Evolutionary conservation across 2,113 vertebrate genomes (phyloP).

Genomic region (Hippocampus zosterae): DNA sequence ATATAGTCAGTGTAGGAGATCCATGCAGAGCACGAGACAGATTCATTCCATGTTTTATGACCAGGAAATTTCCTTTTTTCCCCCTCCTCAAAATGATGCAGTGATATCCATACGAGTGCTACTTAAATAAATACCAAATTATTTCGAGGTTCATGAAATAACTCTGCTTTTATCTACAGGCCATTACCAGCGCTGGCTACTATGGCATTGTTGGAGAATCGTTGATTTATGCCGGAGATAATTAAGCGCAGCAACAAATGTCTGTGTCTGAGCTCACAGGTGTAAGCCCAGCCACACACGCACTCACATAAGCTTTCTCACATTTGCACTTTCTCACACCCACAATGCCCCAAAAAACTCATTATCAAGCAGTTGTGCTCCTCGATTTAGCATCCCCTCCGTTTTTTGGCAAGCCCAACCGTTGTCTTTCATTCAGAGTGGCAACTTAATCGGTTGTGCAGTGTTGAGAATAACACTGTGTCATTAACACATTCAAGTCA

Average conservation of each 20-base stretch:
- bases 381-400: constrained; percentile 43
- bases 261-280: constrained; percentile 36
- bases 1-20: too few species aligned
- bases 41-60: constrained; percentile 44
- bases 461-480: constrained; percentile 30
- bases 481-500: constrained; percentile 12
- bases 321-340: constrained; percentile 44
- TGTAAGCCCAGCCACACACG: constrained; percentile 37
- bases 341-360: neutral
- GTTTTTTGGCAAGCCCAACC: constrained; percentile 50
- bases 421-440: constrained; percentile 41
- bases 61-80: constrained; percentile 43
- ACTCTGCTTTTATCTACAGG: constrained; percentile 32
- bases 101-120: constrained; percentile 60
- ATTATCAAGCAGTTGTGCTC: neutral
- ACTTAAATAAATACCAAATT: constrained; percentile 67
- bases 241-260: constrained; percentile 60
- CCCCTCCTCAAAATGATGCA: constrained; percentile 45
- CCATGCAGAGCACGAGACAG: neutral
- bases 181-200: constrained; percentile 42
- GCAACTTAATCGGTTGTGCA: constrained; percentile 16
- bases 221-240: constrained; percentile 65
- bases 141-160: constrained; percentile 73
- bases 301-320: constrained; percentile 1
- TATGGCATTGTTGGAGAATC: constrained; percentile 42